These are phyloP conservation scores for Sericinus montela DNA, from an alignment of 2,888 invertebrate species.

Conservation along the genomic window DNA sequence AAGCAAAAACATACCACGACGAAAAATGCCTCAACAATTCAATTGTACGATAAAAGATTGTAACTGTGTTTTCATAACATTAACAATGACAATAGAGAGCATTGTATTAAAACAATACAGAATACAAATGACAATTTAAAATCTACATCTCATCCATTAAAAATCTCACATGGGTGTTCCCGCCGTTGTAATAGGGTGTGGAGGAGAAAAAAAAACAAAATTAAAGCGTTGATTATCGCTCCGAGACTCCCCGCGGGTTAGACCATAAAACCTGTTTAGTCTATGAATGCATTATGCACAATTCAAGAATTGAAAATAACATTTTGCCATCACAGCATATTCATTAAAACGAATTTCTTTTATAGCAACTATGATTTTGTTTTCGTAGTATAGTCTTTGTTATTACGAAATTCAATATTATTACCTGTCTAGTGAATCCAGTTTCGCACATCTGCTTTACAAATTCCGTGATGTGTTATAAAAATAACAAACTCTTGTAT, in stretches of 20 bases:
- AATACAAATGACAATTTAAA: slow-evolving; percentile 50
- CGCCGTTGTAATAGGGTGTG: slow-evolving; percentile 5
- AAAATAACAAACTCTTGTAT: too few species aligned
- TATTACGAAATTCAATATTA: too few species aligned
- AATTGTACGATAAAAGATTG: slow-evolving; percentile 20
- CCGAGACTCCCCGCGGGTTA: slow-evolving; percentile 13
- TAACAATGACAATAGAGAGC: slow-evolving; percentile 20
- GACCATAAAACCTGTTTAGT: slow-evolving; percentile 13
- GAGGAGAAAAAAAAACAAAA: slow-evolving; percentile 8
- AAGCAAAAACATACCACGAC: neutral
- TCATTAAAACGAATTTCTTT: neutral
- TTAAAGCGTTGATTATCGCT: slow-evolving; percentile 14
- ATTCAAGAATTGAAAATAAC: neutral
- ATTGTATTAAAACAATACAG: slow-evolving; percentile 52
- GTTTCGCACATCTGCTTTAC: too few species aligned
- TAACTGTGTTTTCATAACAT: slow-evolving; percentile 22
- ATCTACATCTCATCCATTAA: slow-evolving; percentile 47
- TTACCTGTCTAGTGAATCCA: too few species aligned
- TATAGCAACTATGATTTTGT: too few species aligned
- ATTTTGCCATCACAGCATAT: neutral
- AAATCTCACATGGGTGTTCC: slow-evolving; percentile 22
- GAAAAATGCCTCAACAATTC: slow-evolving; percentile 9
- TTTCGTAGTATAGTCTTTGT: too few species aligned
- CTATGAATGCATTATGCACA: slow-evolving; percentile 7
- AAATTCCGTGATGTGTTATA: too few species aligned